Evolutionary conservation across 1,140 invertebrate genomes (phyloP), one percentile per base, ranked within the genome.

Genomic region (Euschistus heros): DNA sequence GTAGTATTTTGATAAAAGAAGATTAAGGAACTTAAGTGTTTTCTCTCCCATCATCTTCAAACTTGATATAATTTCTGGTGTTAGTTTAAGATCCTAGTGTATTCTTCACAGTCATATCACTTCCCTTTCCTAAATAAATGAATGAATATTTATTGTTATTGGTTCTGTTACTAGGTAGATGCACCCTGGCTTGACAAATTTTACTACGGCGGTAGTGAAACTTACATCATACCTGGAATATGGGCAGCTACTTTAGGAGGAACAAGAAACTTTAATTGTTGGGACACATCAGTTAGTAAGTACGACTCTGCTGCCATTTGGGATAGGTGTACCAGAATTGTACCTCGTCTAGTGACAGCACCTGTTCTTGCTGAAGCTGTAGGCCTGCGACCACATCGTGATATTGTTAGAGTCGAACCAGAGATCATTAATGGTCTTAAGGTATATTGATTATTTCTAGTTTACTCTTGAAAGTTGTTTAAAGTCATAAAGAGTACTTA

Each of bases 101-200:
- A 5, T 30, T 30, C 3, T 30, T 30, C 30, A 5, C 30, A 30
- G 30, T 30, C 30, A 30, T n/a, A n/a, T n/a, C n/a, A n/a, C n/a
- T n/a, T n/a, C n/a, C n/a, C n/a, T n/a, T n/a, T n/a, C n/a, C n/a
- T n/a, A n/a, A n/a, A 44, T 44, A 8, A 44, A 44, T 44, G 42
- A 17, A 44, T 44, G 7, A 44, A 10, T 44, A 8, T 44, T 44
- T 17, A 44, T 44, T 44, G 7, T 17, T 44, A 17, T 44, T 44
- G 17, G 17, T 44, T n/a, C 14, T 50, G 5, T 22, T 50, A n/a
- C 42, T 68, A 87, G 86, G 86, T 91, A 1, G 80, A 82, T 69
- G 92, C 92, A 14, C 92, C 92, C 0, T 95, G 92, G 91, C 76
- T 96, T 6, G 92, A 94, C 78, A 86, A 83, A 0, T 92, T 89